Base-by-base conservation (phyloP, 2,888 invertebrate genomes). In the Orthosia gothica region DNA sequence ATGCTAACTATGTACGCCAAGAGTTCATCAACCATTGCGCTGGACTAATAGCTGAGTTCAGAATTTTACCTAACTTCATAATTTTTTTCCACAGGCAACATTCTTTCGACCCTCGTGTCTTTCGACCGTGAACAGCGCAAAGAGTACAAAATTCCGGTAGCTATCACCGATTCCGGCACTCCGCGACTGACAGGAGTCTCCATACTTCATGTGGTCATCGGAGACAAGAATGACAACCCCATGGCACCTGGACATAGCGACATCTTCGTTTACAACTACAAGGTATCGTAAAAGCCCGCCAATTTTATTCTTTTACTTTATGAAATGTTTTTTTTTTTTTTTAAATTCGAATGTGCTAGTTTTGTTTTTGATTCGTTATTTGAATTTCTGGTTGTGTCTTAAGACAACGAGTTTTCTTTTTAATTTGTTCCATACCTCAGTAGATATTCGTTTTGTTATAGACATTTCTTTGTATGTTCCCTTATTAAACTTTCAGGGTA, bases 261-360 rank as follows among this genome's bases (percentile, higher is more conserved):
- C 79, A 99, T 99, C 87, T 98, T 99, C 91, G 99, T 99, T 3
- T 99, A 99, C 94, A 99, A 99, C 91, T 99, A 99, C 92, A 98
- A 98, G 97, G 98, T 98, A 95, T 85, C 87, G 81, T 70, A 20
- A 23, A 16, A 45, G 3, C 0, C 16, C 9, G 15, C 23, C 16
- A 62, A 66, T 63, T 72, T 58, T 57, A 49, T 62, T 63, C 16
- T 55, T n/a, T 69, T 32, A 20, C 13, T 50, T 32, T 65, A n/a
- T 67, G 20, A 50, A 59, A 13, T 52, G 2, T 64, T 16, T 45
- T 49, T 66, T 26, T 18, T 40, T 11, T 20, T 47, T 81, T 72
- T 32, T 1, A 57, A 64, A 18, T 73, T 70, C 15, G 67, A 77
- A 62, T 65, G 45, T 16, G 26, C 40, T 54, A 54, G 59, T 50